Base-by-base conservation (phyloP, 2,888 invertebrate species). In the Macropis europaea region DNA sequence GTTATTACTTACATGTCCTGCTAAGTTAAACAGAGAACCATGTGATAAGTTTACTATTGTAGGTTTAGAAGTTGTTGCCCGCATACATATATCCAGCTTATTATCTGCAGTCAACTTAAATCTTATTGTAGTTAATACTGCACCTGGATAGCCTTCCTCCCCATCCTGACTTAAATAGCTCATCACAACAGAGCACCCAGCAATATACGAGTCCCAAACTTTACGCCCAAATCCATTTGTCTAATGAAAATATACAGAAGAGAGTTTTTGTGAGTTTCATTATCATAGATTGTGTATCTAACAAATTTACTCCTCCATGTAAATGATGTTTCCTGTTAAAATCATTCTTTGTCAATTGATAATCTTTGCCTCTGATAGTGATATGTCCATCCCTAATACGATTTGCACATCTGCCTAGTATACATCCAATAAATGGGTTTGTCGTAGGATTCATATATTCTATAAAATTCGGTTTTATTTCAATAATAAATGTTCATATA, bases 361-460 rank as follows among this genome's bases (percentile, higher is more conserved):
- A 95, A 60, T 92, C 91, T 68, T 92, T 90, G 1, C 94, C 95
- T 56, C 93, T 92, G 1, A 97, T 91, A 2, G 88, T 89, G 87
- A 97, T 95, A 57, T 92, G 92, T 0, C 94, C 96, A 48, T 94
- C 92, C 2, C 92, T 93, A 72, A 97, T 94, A 52, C 95, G 92
- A 90, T 97, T 97, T 7, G 96, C 96, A 45, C 95, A 95, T 59
- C 98, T 93, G 1, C 98, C 98, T 66, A 97, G 92, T 0, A 96
- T 93, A 0, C 95, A 94, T 3, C 98, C 98, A 84, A 97, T 95
- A 87, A 96, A 97, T 0, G 95, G 95, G 86, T 96, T 96, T 45
- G 82, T 43, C 15, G 90, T 85, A 0, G 91, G 88, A 84, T 93
- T 92, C 61, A 93, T 91, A 84, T 96, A 96, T 64, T 94, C 96